phyloP scores from a whole-genome alignment of 2,113 vertebrate species.

The Alethe castanea region DNA sequence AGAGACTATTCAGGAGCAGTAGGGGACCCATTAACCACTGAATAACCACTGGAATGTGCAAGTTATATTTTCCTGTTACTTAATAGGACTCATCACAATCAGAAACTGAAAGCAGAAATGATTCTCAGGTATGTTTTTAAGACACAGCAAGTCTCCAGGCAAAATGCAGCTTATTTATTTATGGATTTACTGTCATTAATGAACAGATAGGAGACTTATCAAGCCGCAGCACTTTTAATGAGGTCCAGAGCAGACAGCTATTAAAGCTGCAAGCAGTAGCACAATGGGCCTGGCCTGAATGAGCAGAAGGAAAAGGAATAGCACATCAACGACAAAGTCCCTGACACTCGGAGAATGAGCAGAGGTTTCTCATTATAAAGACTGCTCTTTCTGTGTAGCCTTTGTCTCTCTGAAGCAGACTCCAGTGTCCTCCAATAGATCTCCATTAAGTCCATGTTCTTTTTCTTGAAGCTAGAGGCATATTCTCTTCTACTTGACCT shows the following conservation, averaged over 20 bases:
- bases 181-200: constrained; percentile 64
- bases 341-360: background rate
- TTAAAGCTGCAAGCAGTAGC: constrained; percentile 20
- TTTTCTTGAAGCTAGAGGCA: constrained; percentile 1
- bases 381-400: background rate
- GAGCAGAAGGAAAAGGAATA: background rate
- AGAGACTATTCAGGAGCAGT: constrained; percentile 12
- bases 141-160: constrained; percentile 42
- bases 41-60: background rate
- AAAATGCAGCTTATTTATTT: constrained; percentile 57
- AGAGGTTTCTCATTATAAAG: constrained; percentile 29
- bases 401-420: constrained; percentile 36
- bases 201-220: constrained; percentile 42
- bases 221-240: constrained; percentile 48
- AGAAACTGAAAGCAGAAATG: constrained; percentile 37
- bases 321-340: background rate
- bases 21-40: constrained; percentile 51
- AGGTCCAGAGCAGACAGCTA: constrained; percentile 53
- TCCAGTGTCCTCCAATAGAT: background rate
- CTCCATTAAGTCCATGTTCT: background rate
- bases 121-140: constrained; percentile 32
- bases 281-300: constrained; percentile 2
- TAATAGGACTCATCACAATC: background rate
- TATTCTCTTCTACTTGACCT: constrained; percentile 31
- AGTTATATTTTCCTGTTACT: constrained; percentile 13